Base-by-base conservation (phyloP, 2,797 vertebrate genomes). In the Thaleichthys pacificus region DNA sequence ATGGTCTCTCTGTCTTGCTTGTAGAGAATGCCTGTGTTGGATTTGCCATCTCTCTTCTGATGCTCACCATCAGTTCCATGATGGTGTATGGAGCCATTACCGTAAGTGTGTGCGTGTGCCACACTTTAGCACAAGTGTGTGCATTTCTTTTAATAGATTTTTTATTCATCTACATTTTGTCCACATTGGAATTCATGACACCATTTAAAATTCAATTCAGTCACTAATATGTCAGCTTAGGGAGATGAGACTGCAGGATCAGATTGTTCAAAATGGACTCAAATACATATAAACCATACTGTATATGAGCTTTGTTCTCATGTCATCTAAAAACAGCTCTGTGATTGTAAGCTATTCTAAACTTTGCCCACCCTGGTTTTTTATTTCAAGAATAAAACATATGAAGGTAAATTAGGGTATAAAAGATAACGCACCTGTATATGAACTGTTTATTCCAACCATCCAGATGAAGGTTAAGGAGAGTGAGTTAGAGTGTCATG, bases 41-140 rank as follows among this genome's bases (percentile, higher is more conserved):
- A 67, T 98, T 99, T 82, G 96, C 97, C 75, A 96, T 99, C 88
- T 97, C 96, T 68, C 94, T 99, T 63, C 93, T 99, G 85, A 98
- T 99, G 96, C 97, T 99, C 91, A 97, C 97, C n/a, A 98, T 99
- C 93, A 99, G 98, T 85, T 96, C 96, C 72, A 98, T 99, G 97
- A 95, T 99, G 96, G 97, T 99, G 47, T 99, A 99, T 0, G 98
- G 98, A 79, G 97, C 98, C 24, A 97, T 98, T 60, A 96, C 97
- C 79, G 98, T 99, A 93, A 97, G 98, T 96, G 79, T 71, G 26
- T 24, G 42, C 72, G 2, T 19, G 42, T 49, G 15, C 38, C 42
- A 15, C 58, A 28, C 30, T 1, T 69, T 62, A 8, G 42, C 42
- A 12, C 42, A 47, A 2, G 61, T 70, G 38, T 57, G 7, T 73